Conservation (phyloP, 2,888 invertebrate species). For the Lasioglossum figueresi region DNA sequence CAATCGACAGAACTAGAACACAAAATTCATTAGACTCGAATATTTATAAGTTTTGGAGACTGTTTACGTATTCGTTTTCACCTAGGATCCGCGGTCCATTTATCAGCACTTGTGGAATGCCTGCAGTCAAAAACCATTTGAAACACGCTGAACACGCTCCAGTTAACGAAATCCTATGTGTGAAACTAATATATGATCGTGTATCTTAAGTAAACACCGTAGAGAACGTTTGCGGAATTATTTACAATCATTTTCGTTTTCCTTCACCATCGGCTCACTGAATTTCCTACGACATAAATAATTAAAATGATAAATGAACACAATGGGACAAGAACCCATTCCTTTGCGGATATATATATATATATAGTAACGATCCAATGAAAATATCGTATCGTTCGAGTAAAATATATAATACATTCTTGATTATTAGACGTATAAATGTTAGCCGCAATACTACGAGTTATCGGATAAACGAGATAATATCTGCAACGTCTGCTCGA, state of each 20-base stretch:
- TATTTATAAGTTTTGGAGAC: not conserved
- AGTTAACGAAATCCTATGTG: constrained; percentile 47
- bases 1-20: not conserved
- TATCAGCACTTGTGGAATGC: constrained; percentile 76
- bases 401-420: constrained; percentile 36
- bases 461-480: not conserved
- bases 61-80: not conserved
- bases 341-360: not conserved
- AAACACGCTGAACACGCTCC: constrained; percentile 48
- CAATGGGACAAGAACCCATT: not conserved
- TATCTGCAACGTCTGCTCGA: not conserved
- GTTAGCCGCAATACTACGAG: constrained; percentile 17
- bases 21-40: not conserved
- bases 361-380: constrained; percentile 3
- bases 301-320: not conserved
- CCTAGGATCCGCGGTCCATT: not conserved
- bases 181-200: constrained; percentile 29
- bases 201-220: constrained; percentile 31
- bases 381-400: constrained; percentile 19
- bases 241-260: constrained; percentile 42
- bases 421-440: constrained; percentile 2
- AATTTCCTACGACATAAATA: not conserved
- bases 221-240: constrained; percentile 48
- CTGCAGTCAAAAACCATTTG: constrained; percentile 68
- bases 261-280: not conserved